phyloP scores from a whole-genome alignment of 2,797 vertebrate species.

The Tympanoctomys barrerae region DNA sequence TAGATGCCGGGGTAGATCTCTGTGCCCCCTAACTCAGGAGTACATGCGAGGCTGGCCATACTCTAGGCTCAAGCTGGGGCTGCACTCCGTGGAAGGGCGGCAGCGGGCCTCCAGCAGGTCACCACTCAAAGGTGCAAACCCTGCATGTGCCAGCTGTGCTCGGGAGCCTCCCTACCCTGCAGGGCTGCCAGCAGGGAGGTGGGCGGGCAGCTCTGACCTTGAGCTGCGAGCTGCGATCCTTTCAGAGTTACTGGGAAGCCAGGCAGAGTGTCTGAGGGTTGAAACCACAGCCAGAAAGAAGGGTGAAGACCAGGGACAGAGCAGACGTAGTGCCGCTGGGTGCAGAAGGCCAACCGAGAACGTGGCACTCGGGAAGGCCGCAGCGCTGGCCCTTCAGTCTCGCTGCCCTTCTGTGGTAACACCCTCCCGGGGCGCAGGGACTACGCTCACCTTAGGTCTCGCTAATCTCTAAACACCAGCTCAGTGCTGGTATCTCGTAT shows the following conservation, averaged over 20 bases:
- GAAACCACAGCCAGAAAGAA: neutral
- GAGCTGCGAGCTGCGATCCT: neutral
- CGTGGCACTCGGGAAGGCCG: neutral
- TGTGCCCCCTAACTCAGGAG: neutral
- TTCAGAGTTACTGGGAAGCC: neutral
- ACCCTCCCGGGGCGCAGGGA: neutral
- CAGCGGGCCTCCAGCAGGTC: neutral
- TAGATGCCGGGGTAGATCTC: rapidly evolving
- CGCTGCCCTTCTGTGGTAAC: neutral
- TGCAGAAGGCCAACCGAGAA: neutral
- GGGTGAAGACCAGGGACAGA: neutral
- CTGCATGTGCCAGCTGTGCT: rapidly evolving
- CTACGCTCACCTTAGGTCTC: neutral
- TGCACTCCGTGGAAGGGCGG: neutral
- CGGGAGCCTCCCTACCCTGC: rapidly evolving
- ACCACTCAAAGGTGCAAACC: rapidly evolving
- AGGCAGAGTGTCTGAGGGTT: neutral
- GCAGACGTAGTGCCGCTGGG: rapidly evolving
- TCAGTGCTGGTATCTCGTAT: no score
- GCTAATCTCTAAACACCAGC: neutral
- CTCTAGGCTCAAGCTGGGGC: neutral
- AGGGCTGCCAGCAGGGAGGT: neutral
- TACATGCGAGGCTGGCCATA: rapidly evolving
- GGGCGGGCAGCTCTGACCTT: neutral
- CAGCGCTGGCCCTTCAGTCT: neutral